These are phyloP conservation scores for Peromyscus eremicus DNA, from an alignment of 2,797 vertebrate species.

Conservation along the genomic window DNA sequence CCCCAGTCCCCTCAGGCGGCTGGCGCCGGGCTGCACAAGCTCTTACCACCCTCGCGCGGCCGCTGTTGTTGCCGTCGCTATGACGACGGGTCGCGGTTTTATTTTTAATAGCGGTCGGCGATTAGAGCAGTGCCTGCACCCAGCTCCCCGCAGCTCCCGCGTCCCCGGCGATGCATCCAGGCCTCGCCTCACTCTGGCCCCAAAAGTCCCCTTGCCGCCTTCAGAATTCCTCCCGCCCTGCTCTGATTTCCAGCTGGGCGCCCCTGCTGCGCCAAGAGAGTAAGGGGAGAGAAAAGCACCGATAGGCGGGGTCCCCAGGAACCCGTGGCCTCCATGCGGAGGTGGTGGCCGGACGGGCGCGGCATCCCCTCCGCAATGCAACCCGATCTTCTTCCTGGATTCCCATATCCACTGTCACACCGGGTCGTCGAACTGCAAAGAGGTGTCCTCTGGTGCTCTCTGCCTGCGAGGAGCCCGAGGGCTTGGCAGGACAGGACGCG, in stretches of 20 bases:
- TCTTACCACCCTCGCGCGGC: slow-evolving; percentile 78
- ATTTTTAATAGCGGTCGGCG: slow-evolving; percentile 83
- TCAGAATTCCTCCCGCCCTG: background rate
- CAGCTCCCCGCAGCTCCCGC: background rate
- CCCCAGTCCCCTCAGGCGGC: background rate
- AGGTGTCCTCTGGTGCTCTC: background rate
- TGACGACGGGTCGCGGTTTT: slow-evolving; percentile 84
- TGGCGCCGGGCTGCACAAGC: slow-evolving; percentile 20
- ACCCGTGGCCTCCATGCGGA: background rate
- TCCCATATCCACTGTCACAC: background rate
- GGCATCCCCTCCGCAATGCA: background rate
- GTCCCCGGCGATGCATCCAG: background rate
- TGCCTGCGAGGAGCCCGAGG: background rate
- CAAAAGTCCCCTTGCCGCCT: background rate
- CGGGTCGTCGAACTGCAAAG: background rate
- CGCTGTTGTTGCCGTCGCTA: slow-evolving; percentile 87
- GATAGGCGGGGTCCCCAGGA: background rate
- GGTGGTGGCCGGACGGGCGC: background rate
- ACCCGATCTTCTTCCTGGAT: background rate
- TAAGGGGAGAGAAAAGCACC: background rate
- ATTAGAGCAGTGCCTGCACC: slow-evolving; percentile 73
- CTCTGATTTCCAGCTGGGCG: background rate
- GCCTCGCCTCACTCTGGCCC: background rate
- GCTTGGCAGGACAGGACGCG: background rate
- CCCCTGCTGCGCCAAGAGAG: background rate